A percentile compares a stretch with the other conserved stretches of the same genome.
These are phyloP conservation scores for Drosophila atripex DNA, from an alignment of 2,888 invertebrate species.

Conservation along the genomic window DNA sequence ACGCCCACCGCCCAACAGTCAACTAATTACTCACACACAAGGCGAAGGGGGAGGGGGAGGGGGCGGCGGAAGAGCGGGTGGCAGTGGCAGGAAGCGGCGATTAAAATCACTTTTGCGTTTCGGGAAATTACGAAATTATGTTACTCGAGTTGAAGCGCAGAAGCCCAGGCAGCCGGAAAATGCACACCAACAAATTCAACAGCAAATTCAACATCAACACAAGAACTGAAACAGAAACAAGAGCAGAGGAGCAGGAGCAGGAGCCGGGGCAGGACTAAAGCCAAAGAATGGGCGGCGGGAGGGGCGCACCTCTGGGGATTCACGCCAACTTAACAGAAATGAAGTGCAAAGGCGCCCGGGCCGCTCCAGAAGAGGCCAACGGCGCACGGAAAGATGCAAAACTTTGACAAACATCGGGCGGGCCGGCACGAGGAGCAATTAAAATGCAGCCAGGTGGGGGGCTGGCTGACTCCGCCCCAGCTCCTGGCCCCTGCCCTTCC, in stretches of 20 bases:
- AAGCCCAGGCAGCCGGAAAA: constrained; percentile 65
- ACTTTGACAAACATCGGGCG: constrained; percentile 26
- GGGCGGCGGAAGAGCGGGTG: neutral
- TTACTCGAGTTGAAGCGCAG: constrained; percentile 50
- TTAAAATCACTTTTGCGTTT: constrained; percentile 76
- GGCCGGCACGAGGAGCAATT: constrained; percentile 32
- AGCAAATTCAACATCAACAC: constrained; percentile 4
- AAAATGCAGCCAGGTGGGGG: constrained; percentile 38
- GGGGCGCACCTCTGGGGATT: constrained; percentile 42
- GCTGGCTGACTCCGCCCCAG: neutral
- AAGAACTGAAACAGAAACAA: neutral
- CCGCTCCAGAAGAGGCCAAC: constrained; percentile 30
- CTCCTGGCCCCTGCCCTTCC: neutral
- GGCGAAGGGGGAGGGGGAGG: neutral
- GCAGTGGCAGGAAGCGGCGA: constrained; percentile 63
- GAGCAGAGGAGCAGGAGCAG: neutral
- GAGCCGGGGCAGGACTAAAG: neutral
- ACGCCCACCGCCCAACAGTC: constrained; percentile 29
- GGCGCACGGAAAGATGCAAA: constrained; percentile 35
- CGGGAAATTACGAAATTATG: constrained; percentile 73
- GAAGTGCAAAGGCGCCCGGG: constrained; percentile 22
- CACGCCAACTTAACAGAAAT: constrained; percentile 35
- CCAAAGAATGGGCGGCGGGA: constrained; percentile 33
- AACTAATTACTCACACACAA: constrained; percentile 32
- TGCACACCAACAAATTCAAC: constrained; percentile 45